A percentile compares a stretch with the other conserved stretches of the same genome.
phyloP scores from a whole-genome alignment of 2,113 vertebrate genomes.

The Notarius quadriscutis region DNA sequence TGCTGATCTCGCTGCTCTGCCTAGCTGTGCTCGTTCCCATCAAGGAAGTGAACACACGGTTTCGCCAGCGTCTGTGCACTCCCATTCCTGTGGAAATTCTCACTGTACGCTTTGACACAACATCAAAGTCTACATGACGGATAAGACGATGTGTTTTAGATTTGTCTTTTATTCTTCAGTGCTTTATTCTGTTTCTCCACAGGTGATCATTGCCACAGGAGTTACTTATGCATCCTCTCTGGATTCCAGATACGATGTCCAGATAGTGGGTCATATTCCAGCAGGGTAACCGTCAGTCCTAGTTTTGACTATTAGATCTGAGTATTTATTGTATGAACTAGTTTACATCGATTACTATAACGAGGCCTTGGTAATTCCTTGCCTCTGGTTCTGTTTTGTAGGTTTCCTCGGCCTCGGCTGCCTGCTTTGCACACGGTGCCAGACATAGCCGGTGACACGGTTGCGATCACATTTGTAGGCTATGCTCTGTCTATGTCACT shows the following conservation, averaged over 20 bases:
- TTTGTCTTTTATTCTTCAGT: background rate
- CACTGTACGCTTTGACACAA: slow-evolving; percentile 70
- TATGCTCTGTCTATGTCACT: slow-evolving; percentile 87
- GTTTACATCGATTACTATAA: background rate
- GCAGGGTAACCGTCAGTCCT: slow-evolving; percentile 73
- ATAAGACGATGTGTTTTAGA: background rate
- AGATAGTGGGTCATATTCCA: slow-evolving; percentile 87
- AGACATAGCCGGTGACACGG: slow-evolving; percentile 79
- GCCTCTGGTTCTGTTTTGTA: slow-evolving; percentile 48
- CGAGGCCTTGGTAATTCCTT: background rate
- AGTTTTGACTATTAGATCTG: background rate
- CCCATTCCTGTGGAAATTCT: slow-evolving; percentile 89
- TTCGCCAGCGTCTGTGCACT: slow-evolving; percentile 77
- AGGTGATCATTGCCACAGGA: slow-evolving; percentile 85
- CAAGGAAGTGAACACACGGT: slow-evolving; percentile 86
- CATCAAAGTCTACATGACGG: background rate
- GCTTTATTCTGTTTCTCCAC: slow-evolving; percentile 17
- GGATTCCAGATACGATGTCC: slow-evolving; percentile 79
- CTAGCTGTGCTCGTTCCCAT: slow-evolving; percentile 81
- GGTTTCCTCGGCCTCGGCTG: slow-evolving; percentile 79
- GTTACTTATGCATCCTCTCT: slow-evolving; percentile 82
- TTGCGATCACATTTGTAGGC: slow-evolving; percentile 85
- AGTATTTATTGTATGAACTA: background rate
- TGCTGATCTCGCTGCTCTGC: slow-evolving; percentile 83
- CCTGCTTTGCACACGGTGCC: slow-evolving; percentile 79